These are phyloP conservation scores for Aegithalos caudatus DNA, from an alignment of 2,113 vertebrate genomes.

Conservation along the genomic window DNA sequence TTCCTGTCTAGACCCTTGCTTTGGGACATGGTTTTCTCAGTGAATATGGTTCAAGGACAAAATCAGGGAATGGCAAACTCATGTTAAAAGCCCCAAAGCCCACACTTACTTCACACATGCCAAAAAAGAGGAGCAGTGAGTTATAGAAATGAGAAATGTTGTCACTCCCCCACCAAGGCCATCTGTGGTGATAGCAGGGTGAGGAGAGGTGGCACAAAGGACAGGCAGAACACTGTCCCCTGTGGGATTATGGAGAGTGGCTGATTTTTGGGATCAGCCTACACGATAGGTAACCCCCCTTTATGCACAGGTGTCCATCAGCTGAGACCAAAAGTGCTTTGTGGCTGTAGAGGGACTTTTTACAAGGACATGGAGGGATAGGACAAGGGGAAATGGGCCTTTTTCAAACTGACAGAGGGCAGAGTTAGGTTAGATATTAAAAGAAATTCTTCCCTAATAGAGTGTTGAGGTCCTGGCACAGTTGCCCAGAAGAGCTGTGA, in stretches of 20 bases:
- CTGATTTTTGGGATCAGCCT: background rate
- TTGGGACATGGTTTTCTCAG: background rate
- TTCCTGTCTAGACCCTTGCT: background rate
- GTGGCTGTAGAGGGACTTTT: background rate
- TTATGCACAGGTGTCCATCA: background rate
- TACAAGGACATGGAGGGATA: background rate
- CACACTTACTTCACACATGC: background rate
- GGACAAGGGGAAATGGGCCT: too few species aligned
- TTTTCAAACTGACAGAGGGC: background rate
- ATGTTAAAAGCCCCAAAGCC: background rate
- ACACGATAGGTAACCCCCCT: rapidly evolving
- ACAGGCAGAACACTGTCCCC: background rate
- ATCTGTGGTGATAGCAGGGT: background rate
- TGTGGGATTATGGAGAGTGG: background rate
- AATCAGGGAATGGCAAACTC: background rate
- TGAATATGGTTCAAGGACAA: background rate
- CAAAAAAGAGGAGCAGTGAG: background rate
- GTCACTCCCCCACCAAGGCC: background rate
- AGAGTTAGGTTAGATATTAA: background rate
- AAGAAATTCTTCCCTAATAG: background rate
- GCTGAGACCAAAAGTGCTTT: background rate
- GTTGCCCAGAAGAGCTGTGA: background rate
- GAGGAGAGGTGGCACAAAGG: background rate
- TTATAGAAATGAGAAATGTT: background rate
- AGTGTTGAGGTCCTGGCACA: background rate